phyloP scores from a whole-genome alignment of 1,140 invertebrate genomes.

The Drosophila baimaii region DNA sequence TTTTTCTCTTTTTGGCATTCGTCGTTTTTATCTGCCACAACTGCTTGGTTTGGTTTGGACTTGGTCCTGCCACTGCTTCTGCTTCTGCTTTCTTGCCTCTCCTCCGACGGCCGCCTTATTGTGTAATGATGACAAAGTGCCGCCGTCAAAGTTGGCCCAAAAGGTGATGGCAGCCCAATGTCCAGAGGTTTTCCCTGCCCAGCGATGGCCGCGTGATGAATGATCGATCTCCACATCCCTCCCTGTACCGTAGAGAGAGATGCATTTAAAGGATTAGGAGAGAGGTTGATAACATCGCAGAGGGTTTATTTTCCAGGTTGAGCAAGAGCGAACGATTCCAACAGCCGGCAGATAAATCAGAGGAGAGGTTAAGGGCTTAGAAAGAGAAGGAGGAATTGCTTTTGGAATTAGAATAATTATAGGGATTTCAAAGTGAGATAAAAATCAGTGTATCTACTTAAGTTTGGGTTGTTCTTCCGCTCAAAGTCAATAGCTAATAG shows the following conservation, averaged over 20 bases:
- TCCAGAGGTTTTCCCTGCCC: constrained; percentile 12
- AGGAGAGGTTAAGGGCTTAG: neutral
- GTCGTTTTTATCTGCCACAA: constrained; percentile 51
- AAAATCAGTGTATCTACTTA: neutral
- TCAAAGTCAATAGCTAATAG: constrained; percentile 4
- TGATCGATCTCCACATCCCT: constrained; percentile 34
- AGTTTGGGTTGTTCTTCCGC: neutral
- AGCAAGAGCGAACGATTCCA: neutral
- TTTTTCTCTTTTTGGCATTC: constrained; percentile 31
- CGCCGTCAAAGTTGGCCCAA: constrained; percentile 54
- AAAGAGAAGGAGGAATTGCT: neutral
- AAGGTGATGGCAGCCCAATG: constrained; percentile 61
- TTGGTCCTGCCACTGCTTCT: constrained; percentile 31
- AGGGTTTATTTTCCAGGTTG: constrained; percentile 9
- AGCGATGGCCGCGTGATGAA: constrained; percentile 21
- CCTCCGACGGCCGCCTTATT: constrained; percentile 57
- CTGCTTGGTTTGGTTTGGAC: constrained; percentile 39
- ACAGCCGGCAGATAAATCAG: neutral
- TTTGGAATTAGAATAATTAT: neutral
- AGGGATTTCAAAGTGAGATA: neutral
- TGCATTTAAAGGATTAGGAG: constrained; percentile 33
- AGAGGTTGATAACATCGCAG: constrained; percentile 14
- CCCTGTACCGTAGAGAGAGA: no score
- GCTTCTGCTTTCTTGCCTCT: constrained; percentile 28
- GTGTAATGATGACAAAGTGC: constrained; percentile 81